Conservation (phyloP, 2,888 invertebrate genomes). For the Drosophila monieri region DNA sequence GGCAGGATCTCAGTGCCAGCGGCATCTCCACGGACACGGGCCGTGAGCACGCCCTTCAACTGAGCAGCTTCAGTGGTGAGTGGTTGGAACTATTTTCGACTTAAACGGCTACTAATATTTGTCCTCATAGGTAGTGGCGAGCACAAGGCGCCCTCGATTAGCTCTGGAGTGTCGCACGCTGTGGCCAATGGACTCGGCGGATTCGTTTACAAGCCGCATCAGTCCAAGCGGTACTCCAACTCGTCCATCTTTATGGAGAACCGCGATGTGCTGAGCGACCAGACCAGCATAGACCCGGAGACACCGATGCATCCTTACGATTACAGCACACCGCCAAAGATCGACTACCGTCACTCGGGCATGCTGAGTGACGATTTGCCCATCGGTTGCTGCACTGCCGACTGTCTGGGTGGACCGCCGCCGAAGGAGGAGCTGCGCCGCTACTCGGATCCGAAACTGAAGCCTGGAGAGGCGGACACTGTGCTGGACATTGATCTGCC, state of each 20-base stretch:
- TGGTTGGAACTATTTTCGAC: neutral
- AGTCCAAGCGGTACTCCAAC: conserved; percentile 82
- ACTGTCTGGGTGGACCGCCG: conserved; percentile 61
- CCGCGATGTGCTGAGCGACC: conserved; percentile 84
- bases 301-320: conserved; percentile 61
- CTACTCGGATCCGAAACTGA: conserved; percentile 84
- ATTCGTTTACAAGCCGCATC: conserved; percentile 79
- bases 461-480: conserved; percentile 72
- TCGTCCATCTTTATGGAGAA: conserved; percentile 84
- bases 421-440: conserved; percentile 77
- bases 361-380: conserved; percentile 73
- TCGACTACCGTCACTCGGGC: conserved; percentile 82
- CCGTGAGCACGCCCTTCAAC: conserved; percentile 78
- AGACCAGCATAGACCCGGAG: conserved; percentile 63
- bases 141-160: conserved; percentile 81
- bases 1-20: conserved; percentile 82
- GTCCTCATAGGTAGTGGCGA: conserved; percentile 75
- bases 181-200: conserved; percentile 81
- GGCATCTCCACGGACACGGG: conserved; percentile 80
- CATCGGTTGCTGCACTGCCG: conserved; percentile 63
- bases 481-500: conserved; percentile 80
- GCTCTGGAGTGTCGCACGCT: conserved; percentile 81
- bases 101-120: neutral
- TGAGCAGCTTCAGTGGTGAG: conserved; percentile 81
- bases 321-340: conserved; percentile 81